Evolutionary conservation across 2,113 vertebrate genomes (phyloP).

Genomic region (Oryzias melastigma): DNA sequence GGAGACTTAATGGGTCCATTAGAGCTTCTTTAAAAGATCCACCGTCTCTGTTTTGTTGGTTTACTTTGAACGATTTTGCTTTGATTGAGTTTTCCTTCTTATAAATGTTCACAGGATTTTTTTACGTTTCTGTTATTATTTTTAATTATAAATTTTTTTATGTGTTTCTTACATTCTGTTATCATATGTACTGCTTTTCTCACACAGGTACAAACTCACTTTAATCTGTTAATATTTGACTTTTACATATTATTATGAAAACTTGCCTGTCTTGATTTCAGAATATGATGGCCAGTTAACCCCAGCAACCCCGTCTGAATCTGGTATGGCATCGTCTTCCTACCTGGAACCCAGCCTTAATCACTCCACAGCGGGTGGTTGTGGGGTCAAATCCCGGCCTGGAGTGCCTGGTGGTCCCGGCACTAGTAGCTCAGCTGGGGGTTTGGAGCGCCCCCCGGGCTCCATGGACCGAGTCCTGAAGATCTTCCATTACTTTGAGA

Average conservation of each 20-base stretch:
- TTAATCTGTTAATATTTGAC: no score
- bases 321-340: constrained; percentile 96
- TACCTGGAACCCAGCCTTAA: constrained; percentile 96
- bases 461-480: constrained; percentile 92
- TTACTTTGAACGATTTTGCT: constrained; percentile 19
- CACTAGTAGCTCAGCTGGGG: constrained; percentile 80
- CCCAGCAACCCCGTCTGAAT: constrained; percentile 79
- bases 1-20: constrained; percentile 8
- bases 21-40: constrained; percentile 4
- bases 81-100: background rate
- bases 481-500: constrained; percentile 98
- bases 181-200: background rate
- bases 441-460: constrained; percentile 87
- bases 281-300: constrained; percentile 99
- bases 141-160: background rate
- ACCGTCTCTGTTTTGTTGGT: constrained; percentile 18
- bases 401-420: constrained; percentile 72
- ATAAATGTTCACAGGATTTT: background rate
- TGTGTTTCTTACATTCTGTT: background rate
- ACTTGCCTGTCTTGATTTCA: constrained; percentile 44
- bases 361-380: constrained; percentile 81
- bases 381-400: constrained; percentile 87
- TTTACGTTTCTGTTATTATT: background rate
- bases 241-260: background rate
- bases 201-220: background rate